phyloP scores from a whole-genome alignment of 2,888 invertebrate species.

The Agriotes lineatus region DNA sequence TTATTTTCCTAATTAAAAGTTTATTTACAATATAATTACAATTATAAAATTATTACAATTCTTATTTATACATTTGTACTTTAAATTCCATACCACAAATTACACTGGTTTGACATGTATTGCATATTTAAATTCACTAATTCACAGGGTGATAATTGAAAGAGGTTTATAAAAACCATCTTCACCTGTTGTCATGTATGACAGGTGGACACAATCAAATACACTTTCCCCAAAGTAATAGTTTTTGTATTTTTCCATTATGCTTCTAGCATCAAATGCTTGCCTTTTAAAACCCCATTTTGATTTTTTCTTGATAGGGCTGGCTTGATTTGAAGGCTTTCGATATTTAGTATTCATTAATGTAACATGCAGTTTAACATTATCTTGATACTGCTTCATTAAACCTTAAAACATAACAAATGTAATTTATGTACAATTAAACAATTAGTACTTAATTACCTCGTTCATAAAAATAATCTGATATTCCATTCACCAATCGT shows the following conservation, averaged over 20 bases:
- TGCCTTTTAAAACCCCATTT: conserved; percentile 56
- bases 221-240: conserved; percentile 79
- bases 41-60: no score
- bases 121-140: no score
- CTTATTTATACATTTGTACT: no score
- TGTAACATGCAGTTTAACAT: conserved; percentile 89
- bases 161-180: conserved; percentile 72
- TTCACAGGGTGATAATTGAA: conserved; percentile 46
- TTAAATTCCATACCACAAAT: no score
- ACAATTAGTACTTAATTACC: conserved; percentile 65
- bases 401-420: conserved; percentile 66
- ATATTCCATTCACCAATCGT: conserved; percentile 72
- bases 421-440: neutral
- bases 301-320: conserved; percentile 48
- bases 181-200: conserved; percentile 70
- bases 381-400: conserved; percentile 67
- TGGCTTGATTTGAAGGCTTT: conserved; percentile 39
- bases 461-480: conserved; percentile 72
- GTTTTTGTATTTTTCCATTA: conserved; percentile 76
- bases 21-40: no score
- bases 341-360: conserved; percentile 79
- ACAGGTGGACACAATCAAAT: conserved; percentile 78
- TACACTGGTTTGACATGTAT: no score
- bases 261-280: conserved; percentile 75
- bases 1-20: no score